Base-by-base conservation (phyloP, 2,888 invertebrate species). In the Rhabditoides inermis region DNA sequence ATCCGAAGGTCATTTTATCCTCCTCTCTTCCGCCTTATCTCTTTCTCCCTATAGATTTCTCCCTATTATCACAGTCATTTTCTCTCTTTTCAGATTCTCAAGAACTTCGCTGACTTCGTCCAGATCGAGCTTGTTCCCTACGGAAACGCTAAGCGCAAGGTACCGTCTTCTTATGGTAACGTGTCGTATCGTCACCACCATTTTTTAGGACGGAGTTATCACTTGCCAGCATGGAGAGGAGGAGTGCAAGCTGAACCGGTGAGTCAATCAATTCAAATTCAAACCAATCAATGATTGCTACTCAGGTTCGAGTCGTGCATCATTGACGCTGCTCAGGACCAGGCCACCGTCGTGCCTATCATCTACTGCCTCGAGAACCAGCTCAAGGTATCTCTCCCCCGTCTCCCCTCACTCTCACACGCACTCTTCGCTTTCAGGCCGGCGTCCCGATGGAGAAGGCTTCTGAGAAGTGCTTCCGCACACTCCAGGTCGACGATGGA, bases 111-210 rank as follows among this genome's bases (percentile, higher is more conserved):
- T 1, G 61, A 64, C 27, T 62, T 53, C 40, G 63, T 75, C 12
- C 60, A 73, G 39, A 64, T 75, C 41, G 71, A 75, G 46, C 49
- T 74, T 12, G 66, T 75, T 7, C 74, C 72, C 10, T 75, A 65
- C 50, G 73, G 74, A 48, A 74, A 75, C 53, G 74, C 73, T 5
- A 63, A 67, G 49, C n/a, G n/a, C n/a, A n/a, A n/a, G n/a, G n/a
- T n/a, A n/a, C n/a, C n/a, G n/a, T n/a, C n/a, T n/a, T n/a, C n/a
- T n/a, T n/a, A n/a, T n/a, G 12, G n/a, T 44, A 25, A 6, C 7
- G 22, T n/a, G 7, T 7, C 22, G 6, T 40, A 15, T 44, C 18
- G 15, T 27, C 18, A 6, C 15, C 26, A 12, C 44, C 5, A 5
- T 51, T 27, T 44, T 61, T 35, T 47, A 63, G 56, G 54, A 68